Evolutionary conservation across 2,113 vertebrate genomes (phyloP).

Genomic region (Pedetes capensis): DNA sequence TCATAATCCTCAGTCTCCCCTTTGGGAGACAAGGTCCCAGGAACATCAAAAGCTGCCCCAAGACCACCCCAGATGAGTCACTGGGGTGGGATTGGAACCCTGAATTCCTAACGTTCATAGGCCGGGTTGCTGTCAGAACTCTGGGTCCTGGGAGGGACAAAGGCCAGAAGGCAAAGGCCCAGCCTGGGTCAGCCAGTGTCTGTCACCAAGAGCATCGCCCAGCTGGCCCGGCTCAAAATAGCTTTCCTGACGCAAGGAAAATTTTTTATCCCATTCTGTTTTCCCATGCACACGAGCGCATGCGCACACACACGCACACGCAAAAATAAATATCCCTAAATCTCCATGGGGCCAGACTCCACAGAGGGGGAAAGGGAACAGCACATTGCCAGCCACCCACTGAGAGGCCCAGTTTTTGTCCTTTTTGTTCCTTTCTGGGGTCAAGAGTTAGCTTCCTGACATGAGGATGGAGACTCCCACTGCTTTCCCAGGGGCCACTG

Average conservation of each 20-base stretch:
- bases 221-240: constrained; percentile 70
- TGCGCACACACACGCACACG: constrained; percentile 37
- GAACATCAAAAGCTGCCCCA: neutral
- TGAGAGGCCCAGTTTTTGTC: constrained; percentile 34
- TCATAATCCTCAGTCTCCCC: neutral
- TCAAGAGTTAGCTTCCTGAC: constrained; percentile 48
- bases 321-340: constrained; percentile 66
- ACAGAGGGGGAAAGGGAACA: neutral
- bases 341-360: constrained; percentile 67
- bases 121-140: neutral
- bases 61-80: neutral
- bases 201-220: constrained; percentile 23
- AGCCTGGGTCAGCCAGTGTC: constrained; percentile 48
- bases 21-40: neutral
- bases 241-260: constrained; percentile 68
- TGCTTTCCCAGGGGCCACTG: constrained; percentile 39
- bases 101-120: neutral
- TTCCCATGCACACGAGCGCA: constrained; percentile 52
- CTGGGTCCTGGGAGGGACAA: constrained; percentile 28
- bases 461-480: constrained; percentile 40
- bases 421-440: constrained; percentile 46
- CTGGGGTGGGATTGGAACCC: neutral
- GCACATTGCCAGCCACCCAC: constrained; percentile 8
- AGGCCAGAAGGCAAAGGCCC: constrained; percentile 8
- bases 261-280: constrained; percentile 69